Percentiles rank a stretch among this genome's conserved stretches.
phyloP scores from a whole-genome alignment of 2,113 vertebrate species.

The Leuciscus idus region DNA sequence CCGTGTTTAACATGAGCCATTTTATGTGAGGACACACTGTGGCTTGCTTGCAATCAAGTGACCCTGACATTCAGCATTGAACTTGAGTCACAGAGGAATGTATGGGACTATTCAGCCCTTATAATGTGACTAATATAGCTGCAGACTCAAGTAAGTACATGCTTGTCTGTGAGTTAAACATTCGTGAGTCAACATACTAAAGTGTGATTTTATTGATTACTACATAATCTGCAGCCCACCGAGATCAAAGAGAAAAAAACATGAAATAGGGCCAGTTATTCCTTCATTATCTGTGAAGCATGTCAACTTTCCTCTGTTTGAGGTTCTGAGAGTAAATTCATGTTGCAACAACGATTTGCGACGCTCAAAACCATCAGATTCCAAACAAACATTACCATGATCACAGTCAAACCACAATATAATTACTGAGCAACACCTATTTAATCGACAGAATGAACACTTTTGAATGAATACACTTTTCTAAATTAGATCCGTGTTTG shows the following conservation, averaged over 20 bases:
- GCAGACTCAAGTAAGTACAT: background rate
- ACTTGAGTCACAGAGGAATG: slow-evolving; percentile 66
- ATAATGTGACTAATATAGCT: slow-evolving; percentile 24
- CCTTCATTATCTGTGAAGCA: slow-evolving; percentile 42
- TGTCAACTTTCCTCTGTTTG: slow-evolving; percentile 38
- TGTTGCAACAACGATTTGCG: slow-evolving; percentile 30
- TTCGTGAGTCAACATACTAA: background rate
- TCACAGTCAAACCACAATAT: slow-evolving; percentile 40
- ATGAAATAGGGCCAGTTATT: slow-evolving; percentile 47
- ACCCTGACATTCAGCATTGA: slow-evolving; percentile 65
- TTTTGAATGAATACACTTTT: background rate
- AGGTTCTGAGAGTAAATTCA: background rate
- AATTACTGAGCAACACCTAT: slow-evolving; percentile 49
- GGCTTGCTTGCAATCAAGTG: slow-evolving; percentile 56
- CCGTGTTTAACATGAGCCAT: slow-evolving; percentile 18
- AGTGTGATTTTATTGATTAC: too few species aligned
- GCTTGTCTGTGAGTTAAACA: background rate
- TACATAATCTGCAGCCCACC: background rate
- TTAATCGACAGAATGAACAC: background rate
- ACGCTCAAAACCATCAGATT: background rate
- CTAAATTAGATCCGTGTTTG: background rate
- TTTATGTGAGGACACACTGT: slow-evolving; percentile 53
- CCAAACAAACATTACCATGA: slow-evolving; percentile 44
- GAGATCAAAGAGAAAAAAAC: slow-evolving; percentile 18
- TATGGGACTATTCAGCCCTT: slow-evolving; percentile 56